Evolutionary conservation across 1,140 invertebrate genomes (phyloP).

Genomic region (Onthophagus taurus): DNA sequence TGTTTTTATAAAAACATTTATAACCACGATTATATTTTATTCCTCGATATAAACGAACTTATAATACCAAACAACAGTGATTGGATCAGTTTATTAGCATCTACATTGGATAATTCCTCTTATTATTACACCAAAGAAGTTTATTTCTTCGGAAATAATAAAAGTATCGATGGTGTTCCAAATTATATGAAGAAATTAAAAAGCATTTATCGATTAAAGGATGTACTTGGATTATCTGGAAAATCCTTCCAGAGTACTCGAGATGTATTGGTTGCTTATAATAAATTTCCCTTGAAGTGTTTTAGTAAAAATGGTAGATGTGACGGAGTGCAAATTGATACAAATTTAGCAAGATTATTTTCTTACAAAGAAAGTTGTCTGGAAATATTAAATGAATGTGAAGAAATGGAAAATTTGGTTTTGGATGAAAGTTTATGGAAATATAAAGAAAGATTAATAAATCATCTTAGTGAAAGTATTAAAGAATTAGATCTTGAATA

Average conservation of each 20-base stretch:
- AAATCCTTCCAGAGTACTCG: slow-evolving; percentile 90
- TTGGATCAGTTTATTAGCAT: slow-evolving; percentile 68
- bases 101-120: slow-evolving; percentile 53
- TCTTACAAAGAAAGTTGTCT: slow-evolving; percentile 88
- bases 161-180: slow-evolving; percentile 70
- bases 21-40: slow-evolving; percentile 76
- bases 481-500: too few relatives aligned
- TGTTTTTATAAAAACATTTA: slow-evolving; percentile 88
- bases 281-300: slow-evolving; percentile 83
- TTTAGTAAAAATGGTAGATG: slow-evolving; percentile 71
- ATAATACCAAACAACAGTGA: slow-evolving; percentile 79
- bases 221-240: slow-evolving; percentile 85
- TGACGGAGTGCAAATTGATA: slow-evolving; percentile 75
- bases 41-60: slow-evolving; percentile 87
- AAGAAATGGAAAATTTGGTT: slow-evolving; percentile 67
- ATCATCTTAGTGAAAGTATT: too few relatives aligned
- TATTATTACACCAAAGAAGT: slow-evolving; percentile 87
- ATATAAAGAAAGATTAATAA: slow-evolving; percentile 63
- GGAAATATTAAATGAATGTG: slow-evolving; percentile 72
- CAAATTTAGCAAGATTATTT: slow-evolving; percentile 74
- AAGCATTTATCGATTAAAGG: slow-evolving; percentile 78
- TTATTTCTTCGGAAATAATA: slow-evolving; percentile 84
- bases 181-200: slow-evolving; percentile 87
- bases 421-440: slow-evolving; percentile 77
- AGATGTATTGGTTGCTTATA: slow-evolving; percentile 77